Base-by-base conservation (phyloP, 2,888 invertebrate species). In the Tromatobia lineatoria region DNA sequence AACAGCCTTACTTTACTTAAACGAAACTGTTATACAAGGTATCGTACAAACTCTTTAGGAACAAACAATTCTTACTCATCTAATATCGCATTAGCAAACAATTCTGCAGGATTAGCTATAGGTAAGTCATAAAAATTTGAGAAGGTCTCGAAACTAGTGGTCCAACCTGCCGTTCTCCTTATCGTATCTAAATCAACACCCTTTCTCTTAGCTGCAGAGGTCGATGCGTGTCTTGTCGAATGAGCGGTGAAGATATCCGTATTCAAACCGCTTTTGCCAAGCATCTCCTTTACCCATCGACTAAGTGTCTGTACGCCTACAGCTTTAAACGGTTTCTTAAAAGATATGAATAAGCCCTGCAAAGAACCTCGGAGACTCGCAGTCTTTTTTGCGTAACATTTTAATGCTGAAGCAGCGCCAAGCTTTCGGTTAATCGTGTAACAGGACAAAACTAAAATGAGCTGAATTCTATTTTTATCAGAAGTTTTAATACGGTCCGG, bases 81-180 rank as follows among this genome's bases (percentile, higher is more conserved):
- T n/a, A 61, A 47, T 34, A 75, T 52, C 11, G 50, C 50, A 18
- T 47, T 64, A 42, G 73, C 59, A 25, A 75, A 75, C 13, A 57
- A 29, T 57, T 61, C 52, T 64, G 23, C 23, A 0, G 18, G 20
- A 38, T 64, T 38, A 11, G 34, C 8, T 38, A 64, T 15, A 64
- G 50, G 38, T 64, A 52, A 75, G 18, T 75, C 38, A 52, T 75
- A 75, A 38, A 34, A 64, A 18, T 50, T 75, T 11, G 74, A 18
- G n/a, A 64, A 64, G 2, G 74, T 64, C 29, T 61, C 20, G 1
- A 52, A 75, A 8, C n/a, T 29, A 18, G n/a, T 20, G 15, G 64
- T 64, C 74, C 64, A 75, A 3, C 50, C 74, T 13, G 50, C 74
- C 11, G 47, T 38, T 52, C 29, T 75, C 29, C 66, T 50, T 4